These are phyloP conservation scores for Hirtodrosophila confusa DNA, from an alignment of 2,888 invertebrate species.

Conservation along the genomic window DNA sequence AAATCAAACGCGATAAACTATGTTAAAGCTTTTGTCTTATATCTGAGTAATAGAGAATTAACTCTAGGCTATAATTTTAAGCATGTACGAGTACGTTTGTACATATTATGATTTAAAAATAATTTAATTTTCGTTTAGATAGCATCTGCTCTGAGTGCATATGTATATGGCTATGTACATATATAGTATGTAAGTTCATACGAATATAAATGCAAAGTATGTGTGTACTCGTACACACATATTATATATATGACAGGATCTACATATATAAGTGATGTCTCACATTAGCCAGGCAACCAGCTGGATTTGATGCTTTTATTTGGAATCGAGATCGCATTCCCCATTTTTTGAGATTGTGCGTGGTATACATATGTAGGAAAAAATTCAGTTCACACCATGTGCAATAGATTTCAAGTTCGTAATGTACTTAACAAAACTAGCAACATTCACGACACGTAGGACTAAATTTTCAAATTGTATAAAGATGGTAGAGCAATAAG, in stretches of 20 bases:
- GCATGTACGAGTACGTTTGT: neutral
- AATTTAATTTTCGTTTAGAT: constrained; percentile 2
- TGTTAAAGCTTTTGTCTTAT: too few species aligned
- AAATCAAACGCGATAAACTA: too few species aligned
- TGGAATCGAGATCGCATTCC: neutral
- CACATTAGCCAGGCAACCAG: neutral
- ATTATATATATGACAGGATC: neutral
- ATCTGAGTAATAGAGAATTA: neutral
- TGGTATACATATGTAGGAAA: neutral
- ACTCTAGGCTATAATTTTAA: constrained; percentile 1
- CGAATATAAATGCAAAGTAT: constrained; percentile 2
- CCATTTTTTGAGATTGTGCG: too few species aligned
- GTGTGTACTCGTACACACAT: neutral
- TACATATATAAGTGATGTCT: too few species aligned
- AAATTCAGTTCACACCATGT: constrained; percentile 11
- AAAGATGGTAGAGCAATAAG: constrained; percentile 45
- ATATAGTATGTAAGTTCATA: constrained; percentile 1
- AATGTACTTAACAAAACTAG: constrained; percentile 26
- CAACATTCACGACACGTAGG: constrained; percentile 31
- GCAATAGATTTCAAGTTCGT: constrained; percentile 33
- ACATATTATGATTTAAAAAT: neutral
- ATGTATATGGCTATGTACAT: constrained; percentile 1
- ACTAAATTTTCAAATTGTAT: constrained; percentile 49
- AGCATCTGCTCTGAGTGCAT: constrained; percentile 3
- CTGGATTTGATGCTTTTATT: constrained; percentile 8